Evolutionary conservation across 2,888 invertebrate genomes (phyloP), one percentile per base, ranked within the genome.

Genomic region (Meta bourneti): DNA sequence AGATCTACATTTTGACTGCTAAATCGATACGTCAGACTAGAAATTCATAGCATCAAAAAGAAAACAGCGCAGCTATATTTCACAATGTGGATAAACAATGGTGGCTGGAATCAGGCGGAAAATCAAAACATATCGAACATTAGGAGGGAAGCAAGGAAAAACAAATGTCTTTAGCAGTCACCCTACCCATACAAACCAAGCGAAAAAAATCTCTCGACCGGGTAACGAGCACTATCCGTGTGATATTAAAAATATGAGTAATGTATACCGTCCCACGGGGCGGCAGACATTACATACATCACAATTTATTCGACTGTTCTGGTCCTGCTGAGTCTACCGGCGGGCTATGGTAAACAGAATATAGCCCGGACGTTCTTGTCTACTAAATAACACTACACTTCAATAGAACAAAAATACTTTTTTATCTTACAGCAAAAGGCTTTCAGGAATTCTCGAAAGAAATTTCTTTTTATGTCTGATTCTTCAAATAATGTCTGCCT

Each of bases 161-260:
- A 78, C 70, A 0, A 20, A 48, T 16, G 49, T 69, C 69, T 49
- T 81, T 81, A 84, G 61, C 74, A 61, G 54, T 54, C n/a, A 34
- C 61, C 54, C 75, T 19, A 71, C 9, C 34, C 49, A 75, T 49
- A 34, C 16, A 48, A 78, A n/a, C 16, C 78, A 7, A 78, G 52
- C n/a, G 75, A 49, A 48, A 81, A 34, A 70, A 69, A 48, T 54
- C 61, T 61, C 75, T 16, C 34, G 19, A 11, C 49, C 11, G 34
- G 34, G 19, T 34, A 74, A 48, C 71, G 54, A 74, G 52, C 74
- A 34, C 79, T 61, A 61, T 79, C 61, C 13, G 7, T 0, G 85
- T 69, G 77, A 86, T 86, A 86, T 86, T 86, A 86, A 86, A 86
- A 86, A 86, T 70, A 70, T 86, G 85, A 86, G 34, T 86, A 86